Conservation (phyloP, 2,797 vertebrate genomes). For the Hoplostethus mediterraneus region DNA sequence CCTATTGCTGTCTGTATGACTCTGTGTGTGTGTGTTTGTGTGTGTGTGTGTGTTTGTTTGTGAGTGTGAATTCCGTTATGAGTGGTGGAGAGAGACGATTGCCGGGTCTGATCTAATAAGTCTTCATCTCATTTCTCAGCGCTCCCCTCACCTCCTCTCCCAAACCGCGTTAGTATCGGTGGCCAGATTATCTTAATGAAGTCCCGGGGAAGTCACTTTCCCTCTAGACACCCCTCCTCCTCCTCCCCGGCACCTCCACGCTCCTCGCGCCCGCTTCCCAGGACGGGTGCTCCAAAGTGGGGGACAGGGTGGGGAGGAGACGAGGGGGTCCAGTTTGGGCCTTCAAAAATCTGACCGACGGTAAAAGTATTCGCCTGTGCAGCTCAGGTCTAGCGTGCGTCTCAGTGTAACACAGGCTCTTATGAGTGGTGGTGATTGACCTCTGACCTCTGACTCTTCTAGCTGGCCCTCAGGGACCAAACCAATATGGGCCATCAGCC, state of each 20-base stretch:
- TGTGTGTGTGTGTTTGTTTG: conserved; percentile 31
- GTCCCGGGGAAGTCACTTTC: conserved; percentile 84
- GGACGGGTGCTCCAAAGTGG: background rate
- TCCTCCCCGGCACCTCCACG: conserved; percentile 37
- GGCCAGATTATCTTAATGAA: conserved; percentile 87
- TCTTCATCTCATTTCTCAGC: conserved; percentile 85
- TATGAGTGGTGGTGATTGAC: conserved; percentile 76
- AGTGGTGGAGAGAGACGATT: conserved; percentile 73
- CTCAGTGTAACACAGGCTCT: conserved; percentile 58
- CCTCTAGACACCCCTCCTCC: conserved; percentile 50
- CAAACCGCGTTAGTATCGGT: conserved; percentile 87
- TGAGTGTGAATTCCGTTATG: conserved; percentile 61
- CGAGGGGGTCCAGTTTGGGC: conserved; percentile 23
- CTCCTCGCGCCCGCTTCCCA: background rate
- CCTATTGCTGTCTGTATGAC: conserved; percentile 6
- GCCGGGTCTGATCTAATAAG: conserved; percentile 86
- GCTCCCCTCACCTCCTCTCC: conserved; percentile 81
- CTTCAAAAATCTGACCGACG: conserved; percentile 4
- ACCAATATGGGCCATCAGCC: conserved; percentile 74
- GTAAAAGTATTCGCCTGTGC: conserved; percentile 8
- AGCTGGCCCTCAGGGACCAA: conserved; percentile 66
- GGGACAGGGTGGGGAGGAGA: background rate
- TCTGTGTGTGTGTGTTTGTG: conserved; percentile 14
- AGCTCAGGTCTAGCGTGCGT: conserved; percentile 40
- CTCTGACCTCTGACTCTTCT: conserved; percentile 75